phyloP scores from a whole-genome alignment of 2,888 invertebrate species.

The Anaspis maculata region DNA sequence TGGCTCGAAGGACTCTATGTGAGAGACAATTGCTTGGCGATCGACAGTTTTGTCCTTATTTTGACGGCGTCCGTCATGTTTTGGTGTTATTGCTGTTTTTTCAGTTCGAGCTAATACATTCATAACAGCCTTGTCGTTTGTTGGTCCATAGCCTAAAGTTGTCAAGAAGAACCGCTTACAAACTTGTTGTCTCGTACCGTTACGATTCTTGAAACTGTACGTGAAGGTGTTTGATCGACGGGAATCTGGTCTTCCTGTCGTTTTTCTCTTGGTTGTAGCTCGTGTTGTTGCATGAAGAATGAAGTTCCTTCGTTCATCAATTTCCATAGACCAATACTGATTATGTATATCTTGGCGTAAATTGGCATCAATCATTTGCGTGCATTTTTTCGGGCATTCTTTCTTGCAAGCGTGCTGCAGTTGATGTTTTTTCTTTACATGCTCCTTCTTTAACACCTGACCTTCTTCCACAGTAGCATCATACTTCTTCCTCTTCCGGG shows the following conservation, averaged over 20 bases:
- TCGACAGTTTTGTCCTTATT: conserved; percentile 7
- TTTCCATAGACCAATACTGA: not conserved
- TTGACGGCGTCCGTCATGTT: not conserved
- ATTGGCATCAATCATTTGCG: not conserved
- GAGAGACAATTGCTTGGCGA: conserved; percentile 6
- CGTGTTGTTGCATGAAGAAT: not conserved
- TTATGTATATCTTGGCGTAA: not conserved
- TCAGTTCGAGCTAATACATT: conserved; percentile 7
- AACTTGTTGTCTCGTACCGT: conserved; percentile 3
- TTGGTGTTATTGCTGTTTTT: conserved; percentile 5
- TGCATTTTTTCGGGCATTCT: not conserved
- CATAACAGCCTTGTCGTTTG: conserved; percentile 6
- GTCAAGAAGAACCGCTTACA: conserved; percentile 7
- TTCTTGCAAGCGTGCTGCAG: not conserved
- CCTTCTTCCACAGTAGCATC: not conserved
- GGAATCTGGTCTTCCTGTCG: not conserved
- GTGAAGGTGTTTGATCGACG: conserved; percentile 6
- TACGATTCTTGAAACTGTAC: conserved; percentile 8
- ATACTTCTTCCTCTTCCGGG: not conserved
- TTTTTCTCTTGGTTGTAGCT: not conserved
- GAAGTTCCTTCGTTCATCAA: not conserved
- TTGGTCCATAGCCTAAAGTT: conserved; percentile 2
- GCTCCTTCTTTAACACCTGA: not conserved
- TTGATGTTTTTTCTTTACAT: not conserved
- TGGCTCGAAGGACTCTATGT: conserved; percentile 13